phyloP scores from a whole-genome alignment of 2,113 vertebrate genomes.

The Ceuthmochares aereus region DNA sequence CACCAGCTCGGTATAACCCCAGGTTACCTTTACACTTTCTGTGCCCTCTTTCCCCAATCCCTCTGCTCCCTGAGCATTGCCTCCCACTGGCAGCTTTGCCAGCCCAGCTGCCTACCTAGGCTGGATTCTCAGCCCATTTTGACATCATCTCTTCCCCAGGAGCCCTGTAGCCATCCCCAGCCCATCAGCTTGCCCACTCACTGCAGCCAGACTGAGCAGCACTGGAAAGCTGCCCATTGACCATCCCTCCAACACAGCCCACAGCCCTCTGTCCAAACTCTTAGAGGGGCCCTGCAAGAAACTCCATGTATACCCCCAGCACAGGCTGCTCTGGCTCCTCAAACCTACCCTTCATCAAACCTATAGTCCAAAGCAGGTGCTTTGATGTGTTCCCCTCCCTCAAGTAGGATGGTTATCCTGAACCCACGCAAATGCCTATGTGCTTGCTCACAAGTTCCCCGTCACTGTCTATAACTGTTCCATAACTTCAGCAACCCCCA shows the following conservation, averaged over 20 bases:
- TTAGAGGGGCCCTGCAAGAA: neutral
- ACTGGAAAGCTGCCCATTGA: neutral
- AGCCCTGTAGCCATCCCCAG: neutral
- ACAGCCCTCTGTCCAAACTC: neutral
- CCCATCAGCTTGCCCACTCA: neutral
- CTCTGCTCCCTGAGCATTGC: neutral
- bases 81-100: neutral
- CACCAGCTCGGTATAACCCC: neutral
- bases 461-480: neutral
- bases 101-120: neutral
- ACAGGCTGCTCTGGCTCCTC: neutral
- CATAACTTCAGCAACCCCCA: neutral
- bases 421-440: conserved; percentile 1
- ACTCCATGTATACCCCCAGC: neutral
- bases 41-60: neutral
- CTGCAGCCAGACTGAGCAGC: neutral
- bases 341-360: neutral
- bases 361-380: neutral
- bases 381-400: neutral
- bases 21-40: neutral
- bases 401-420: neutral
- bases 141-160: neutral
- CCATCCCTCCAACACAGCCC: neutral
- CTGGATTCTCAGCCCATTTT: neutral
- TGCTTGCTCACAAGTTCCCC: neutral